Evolutionary conservation across 2,888 invertebrate genomes (phyloP).

Genomic region (Drosophila nigricruria): DNA sequence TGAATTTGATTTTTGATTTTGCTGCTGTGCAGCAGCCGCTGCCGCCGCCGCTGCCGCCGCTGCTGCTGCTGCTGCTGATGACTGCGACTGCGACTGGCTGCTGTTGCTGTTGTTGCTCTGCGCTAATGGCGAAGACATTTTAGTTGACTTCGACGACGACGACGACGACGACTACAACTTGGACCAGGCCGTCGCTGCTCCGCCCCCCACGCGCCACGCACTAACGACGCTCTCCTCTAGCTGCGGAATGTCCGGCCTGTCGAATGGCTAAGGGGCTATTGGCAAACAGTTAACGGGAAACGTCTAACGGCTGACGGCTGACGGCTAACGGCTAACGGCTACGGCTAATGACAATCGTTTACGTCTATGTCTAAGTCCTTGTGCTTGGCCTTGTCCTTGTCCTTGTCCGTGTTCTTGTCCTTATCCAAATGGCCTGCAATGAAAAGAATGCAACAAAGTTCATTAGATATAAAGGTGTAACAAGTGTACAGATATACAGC

Average conservation of each 20-base stretch:
- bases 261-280: neutral
- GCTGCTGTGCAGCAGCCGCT: slow-evolving; percentile 55
- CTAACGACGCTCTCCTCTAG: slow-evolving; percentile 20
- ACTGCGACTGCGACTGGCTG: slow-evolving; percentile 62
- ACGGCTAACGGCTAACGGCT: slow-evolving; percentile 1
- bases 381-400: slow-evolving; percentile 8
- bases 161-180: slow-evolving; percentile 17
- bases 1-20: slow-evolving; percentile 73
- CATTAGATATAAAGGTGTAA: slow-evolving; percentile 4
- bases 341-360: slow-evolving; percentile 6
- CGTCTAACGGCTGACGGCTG: neutral
- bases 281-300: slow-evolving; percentile 5
- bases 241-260: slow-evolving; percentile 3
- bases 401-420: neutral
- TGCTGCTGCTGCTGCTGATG: slow-evolving; percentile 50
- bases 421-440: slow-evolving; percentile 23
- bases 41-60: slow-evolving; percentile 35
- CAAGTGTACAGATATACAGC: neutral
- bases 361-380: neutral
- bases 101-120: slow-evolving; percentile 73
- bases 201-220: slow-evolving; percentile 27
- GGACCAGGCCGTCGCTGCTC: slow-evolving; percentile 32
- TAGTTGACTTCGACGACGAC: slow-evolving; percentile 22
- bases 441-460: slow-evolving; percentile 2
- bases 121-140: slow-evolving; percentile 76